A percentile compares a stretch with the other conserved stretches of the same genome.
Evolutionary conservation across 2,113 vertebrate species (phyloP).

Genomic region (Scatophagus argus): DNA sequence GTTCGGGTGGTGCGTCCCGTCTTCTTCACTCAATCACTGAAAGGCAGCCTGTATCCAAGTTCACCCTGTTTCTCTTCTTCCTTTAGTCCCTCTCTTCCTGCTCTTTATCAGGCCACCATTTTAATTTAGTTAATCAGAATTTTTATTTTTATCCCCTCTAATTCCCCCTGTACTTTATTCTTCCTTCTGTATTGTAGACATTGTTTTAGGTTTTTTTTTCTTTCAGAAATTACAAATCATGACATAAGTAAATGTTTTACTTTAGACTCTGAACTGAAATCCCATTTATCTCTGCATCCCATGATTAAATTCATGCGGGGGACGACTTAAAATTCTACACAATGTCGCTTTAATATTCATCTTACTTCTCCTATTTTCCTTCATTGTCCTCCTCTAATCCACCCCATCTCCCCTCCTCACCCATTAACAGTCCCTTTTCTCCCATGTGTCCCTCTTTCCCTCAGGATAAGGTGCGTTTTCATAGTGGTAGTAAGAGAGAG

Average conservation of each 20-base stretch:
- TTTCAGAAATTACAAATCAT: neutral
- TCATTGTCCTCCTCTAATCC: neutral
- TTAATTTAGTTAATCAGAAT: neutral
- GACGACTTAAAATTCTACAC: neutral
- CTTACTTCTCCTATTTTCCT: neutral
- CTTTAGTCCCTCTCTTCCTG: neutral
- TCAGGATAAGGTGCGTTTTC: conserved; percentile 3
- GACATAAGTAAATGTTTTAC: too few species aligned
- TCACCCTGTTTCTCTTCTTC: conserved; percentile 8
- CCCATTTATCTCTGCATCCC: neutral
- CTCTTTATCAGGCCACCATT: neutral
- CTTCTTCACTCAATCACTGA: conserved; percentile 23
- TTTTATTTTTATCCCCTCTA: neutral
- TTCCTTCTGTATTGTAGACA: neutral
- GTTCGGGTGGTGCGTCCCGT: conserved; percentile 21
- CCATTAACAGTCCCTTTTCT: neutral
- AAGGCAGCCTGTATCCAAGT: conserved; percentile 47
- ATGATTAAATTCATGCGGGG: neutral
- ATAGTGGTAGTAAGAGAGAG: conserved; percentile 15
- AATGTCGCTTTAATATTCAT: neutral
- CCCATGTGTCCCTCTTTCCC: neutral
- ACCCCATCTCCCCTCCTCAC: neutral
- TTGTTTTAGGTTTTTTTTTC: too few species aligned
- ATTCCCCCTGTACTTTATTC: neutral
- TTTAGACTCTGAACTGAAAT: too few species aligned